Conservation (phyloP, 2,888 invertebrate genomes). For the Drosophila demipolita region DNA sequence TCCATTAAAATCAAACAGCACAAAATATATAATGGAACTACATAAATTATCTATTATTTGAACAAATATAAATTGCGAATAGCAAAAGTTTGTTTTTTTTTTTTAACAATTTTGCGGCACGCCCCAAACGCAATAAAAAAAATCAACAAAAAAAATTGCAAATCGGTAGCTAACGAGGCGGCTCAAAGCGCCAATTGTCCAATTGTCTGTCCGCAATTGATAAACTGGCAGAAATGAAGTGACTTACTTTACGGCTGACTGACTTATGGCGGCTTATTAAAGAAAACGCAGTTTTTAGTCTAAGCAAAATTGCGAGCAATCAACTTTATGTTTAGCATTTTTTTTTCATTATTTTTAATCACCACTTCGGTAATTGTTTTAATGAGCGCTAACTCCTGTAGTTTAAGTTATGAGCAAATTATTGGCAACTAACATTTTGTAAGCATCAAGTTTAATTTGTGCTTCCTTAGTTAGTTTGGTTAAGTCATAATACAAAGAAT, state of each 20-base stretch:
- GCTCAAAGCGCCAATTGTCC: slow-evolving; percentile 53
- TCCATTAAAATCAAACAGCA: slow-evolving; percentile 49
- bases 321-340: slow-evolving; percentile 24
- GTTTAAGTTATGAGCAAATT: slow-evolving; percentile 29
- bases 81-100: slow-evolving; percentile 62
- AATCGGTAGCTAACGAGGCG: slow-evolving; percentile 65
- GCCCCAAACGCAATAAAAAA: slow-evolving; percentile 27
- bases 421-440: slow-evolving; percentile 24
- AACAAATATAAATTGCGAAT: slow-evolving; percentile 58
- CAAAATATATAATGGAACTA: slow-evolving; percentile 9
- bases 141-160: slow-evolving; percentile 30
- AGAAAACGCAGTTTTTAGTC: slow-evolving; percentile 41
- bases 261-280: slow-evolving; percentile 46
- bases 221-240: slow-evolving; percentile 72
- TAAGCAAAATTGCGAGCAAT: slow-evolving; percentile 22
- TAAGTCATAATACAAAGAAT: neutral
- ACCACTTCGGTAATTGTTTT: slow-evolving; percentile 60
- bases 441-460: neutral
- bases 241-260: slow-evolving; percentile 21
- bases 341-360: slow-evolving; percentile 19
- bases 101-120: slow-evolving; percentile 52
- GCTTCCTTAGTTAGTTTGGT: slow-evolving; percentile 4
- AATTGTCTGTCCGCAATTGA: slow-evolving; percentile 68
- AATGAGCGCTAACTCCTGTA: slow-evolving; percentile 51
- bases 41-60: slow-evolving; percentile 60